Base-by-base conservation (phyloP, 1,140 invertebrate genomes). In the Saxidomus purpurata region DNA sequence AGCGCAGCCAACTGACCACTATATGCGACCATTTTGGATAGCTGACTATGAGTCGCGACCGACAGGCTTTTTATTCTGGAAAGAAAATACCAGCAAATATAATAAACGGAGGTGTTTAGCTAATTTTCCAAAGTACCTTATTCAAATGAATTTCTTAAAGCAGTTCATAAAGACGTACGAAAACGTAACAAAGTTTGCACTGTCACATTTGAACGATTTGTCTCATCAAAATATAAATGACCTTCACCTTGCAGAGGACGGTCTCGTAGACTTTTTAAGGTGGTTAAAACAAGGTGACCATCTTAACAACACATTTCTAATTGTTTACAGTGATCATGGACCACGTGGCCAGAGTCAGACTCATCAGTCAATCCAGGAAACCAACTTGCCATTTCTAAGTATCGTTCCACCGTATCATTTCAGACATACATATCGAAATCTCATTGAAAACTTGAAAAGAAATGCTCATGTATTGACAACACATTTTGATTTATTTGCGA, bases 261-360 rank as follows among this genome's bases (percentile, higher is more conserved):
- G 88, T 34, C 28, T 89, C 36, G 52, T 91, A 17, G 80, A 93
- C 9, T 93, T 96, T 87, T 94, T 96, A 13, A 88, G 86, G 63
- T 86, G 83, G 19, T 82, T 96, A 22, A 90, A 95, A 69, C 59
- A 90, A 8, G 91, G 91, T 25, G 91, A 93, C n/a, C 90, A 91
- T 67, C 90, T 97, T 4, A 94, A 96, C 31, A 95, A 97, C 90
- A 97, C 97, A 0, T 94, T 97, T 0, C 94, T 99, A 0, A 96
- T 99, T 28, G 97, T 99, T n/a, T 96, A 99, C 90, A 98, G 98
- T 92, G 99, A 99, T 95, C 99, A 99, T 95, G 99, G 99, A 90
- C 97, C 98, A 93, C 95, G 98, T 36, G 99, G 98, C 96, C 98
- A 98, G 0, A 96, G 96, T 1, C 95, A 97, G 89, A 99, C 98